Percentiles rank a stretch among this genome's conserved stretches.
phyloP scores from a whole-genome alignment of 2,888 invertebrate genomes.

The Thysanoteuthis rhombus region DNA sequence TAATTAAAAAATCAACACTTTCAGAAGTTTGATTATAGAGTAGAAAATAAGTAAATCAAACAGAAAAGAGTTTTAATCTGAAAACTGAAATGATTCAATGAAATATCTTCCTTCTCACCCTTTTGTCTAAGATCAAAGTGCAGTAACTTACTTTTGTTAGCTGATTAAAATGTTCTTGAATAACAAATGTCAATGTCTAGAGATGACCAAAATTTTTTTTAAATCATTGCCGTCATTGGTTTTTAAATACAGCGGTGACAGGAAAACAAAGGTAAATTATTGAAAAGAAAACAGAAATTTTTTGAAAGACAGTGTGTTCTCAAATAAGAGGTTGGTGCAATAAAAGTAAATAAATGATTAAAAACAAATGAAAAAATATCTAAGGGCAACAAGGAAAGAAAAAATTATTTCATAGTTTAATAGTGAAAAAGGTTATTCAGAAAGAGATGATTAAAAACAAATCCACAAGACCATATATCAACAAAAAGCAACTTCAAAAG shows the following conservation, averaged over 20 bases:
- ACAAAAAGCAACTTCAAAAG: neutral
- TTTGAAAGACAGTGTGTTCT: neutral
- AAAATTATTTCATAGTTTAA: neutral
- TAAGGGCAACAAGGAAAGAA: neutral
- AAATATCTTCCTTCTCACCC: no score
- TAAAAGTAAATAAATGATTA: no score
- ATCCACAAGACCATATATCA: neutral
- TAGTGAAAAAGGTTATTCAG: neutral
- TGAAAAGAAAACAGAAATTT: neutral
- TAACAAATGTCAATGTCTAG: neutral
- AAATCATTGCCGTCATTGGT: no score
- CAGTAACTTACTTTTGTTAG: no score
- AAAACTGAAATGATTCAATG: no score
- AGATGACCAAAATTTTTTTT: neutral
- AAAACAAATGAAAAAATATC: no score
- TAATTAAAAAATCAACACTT: no score
- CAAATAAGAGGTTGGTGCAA: no score
- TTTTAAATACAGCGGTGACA: neutral
- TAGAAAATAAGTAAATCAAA: no score
- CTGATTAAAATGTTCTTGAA: neutral
- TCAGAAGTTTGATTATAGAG: no score
- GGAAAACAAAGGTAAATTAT: neutral
- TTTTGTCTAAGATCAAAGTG: no score
- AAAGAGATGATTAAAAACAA: neutral
- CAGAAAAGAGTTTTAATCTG: no score